Evolutionary conservation across 2,113 vertebrate genomes (phyloP).

Genomic region (Struthio camelus): DNA sequence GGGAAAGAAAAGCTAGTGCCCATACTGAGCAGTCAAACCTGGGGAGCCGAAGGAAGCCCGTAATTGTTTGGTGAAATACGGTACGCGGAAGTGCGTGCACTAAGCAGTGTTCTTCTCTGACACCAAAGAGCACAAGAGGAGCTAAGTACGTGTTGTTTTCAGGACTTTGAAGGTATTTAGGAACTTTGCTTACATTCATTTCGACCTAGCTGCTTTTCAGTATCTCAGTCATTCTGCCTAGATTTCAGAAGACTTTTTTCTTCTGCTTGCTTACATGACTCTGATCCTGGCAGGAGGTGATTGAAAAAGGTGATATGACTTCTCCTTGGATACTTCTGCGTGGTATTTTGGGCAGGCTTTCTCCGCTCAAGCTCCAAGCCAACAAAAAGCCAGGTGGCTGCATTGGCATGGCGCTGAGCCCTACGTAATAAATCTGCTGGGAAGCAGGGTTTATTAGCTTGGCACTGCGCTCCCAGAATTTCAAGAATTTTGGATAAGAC

Average conservation of each 20-base stretch:
- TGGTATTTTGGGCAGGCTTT: not conserved
- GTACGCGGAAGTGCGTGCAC: not conserved
- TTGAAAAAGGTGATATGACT: not conserved
- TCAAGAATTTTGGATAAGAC: not conserved
- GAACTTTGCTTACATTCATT: not conserved
- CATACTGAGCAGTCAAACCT: accelerated
- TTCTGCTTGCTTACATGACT: not conserved
- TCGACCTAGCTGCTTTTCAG: not conserved
- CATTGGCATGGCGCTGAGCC: not conserved
- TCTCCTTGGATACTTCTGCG: not conserved
- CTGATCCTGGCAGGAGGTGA: not conserved
- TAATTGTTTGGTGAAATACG: not conserved
- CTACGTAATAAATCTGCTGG: not conserved
- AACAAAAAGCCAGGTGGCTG: conserved; percentile 27
- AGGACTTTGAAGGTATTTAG: not conserved
- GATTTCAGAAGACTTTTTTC: not conserved
- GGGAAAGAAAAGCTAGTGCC: not conserved
- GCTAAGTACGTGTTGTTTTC: not conserved
- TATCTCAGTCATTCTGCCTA: not conserved
- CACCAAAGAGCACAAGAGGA: not conserved
- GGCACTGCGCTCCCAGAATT: not conserved
- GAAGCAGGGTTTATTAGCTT: not conserved
- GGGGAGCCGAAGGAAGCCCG: not conserved
- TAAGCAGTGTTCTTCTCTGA: not conserved
- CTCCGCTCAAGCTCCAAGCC: not conserved